These are phyloP conservation scores for Tipula helvola DNA, from an alignment of 2,888 invertebrate genomes.

Conservation along the genomic window DNA sequence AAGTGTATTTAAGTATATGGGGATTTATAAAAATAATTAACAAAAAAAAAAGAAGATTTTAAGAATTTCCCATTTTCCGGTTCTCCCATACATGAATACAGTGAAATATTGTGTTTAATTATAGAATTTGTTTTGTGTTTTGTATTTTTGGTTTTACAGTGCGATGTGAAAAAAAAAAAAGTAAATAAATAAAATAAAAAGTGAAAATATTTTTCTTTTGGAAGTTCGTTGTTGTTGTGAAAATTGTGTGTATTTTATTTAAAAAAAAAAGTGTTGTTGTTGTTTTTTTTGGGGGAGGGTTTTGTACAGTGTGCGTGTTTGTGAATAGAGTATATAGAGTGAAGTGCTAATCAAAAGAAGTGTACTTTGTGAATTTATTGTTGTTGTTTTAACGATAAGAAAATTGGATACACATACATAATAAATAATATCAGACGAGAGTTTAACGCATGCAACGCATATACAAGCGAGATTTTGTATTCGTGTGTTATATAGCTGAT, in stretches of 20 bases:
- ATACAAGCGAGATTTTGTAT: neutral
- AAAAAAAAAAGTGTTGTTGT: neutral
- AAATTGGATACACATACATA: neutral
- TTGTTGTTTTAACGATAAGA: neutral
- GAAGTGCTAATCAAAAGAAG: neutral
- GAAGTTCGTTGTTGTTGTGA: neutral
- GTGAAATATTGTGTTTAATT: neutral
- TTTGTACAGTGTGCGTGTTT: neutral
- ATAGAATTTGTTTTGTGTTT: neutral
- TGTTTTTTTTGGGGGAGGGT: neutral
- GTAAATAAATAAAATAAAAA: neutral
- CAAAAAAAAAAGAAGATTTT: neutral
- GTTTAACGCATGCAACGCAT: neutral
- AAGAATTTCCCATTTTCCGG: neutral
- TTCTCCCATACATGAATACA: neutral
- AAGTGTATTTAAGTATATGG: neutral
- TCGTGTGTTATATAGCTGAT: neutral
- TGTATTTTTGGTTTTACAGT: neutral
- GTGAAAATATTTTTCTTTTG: neutral
- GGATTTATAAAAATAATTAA: neutral
- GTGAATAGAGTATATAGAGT: neutral
- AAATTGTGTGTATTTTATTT: neutral
- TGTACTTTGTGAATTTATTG: neutral
- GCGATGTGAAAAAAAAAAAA: neutral
- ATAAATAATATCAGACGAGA: neutral